Evolutionary conservation across 1,140 invertebrate genomes (phyloP).

Genomic region (Cryptotermes secundus): DNA sequence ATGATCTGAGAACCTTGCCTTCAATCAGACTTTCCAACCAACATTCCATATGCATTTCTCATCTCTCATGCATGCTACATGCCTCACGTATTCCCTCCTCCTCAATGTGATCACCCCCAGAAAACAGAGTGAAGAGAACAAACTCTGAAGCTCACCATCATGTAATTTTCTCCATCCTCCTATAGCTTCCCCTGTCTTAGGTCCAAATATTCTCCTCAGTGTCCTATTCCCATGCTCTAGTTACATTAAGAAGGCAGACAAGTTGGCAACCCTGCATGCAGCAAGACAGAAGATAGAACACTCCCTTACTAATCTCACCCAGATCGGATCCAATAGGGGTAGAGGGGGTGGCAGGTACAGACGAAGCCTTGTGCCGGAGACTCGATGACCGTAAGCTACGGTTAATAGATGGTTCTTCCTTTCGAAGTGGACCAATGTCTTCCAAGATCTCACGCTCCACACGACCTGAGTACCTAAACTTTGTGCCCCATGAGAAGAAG

Average conservation of each 20-base stretch:
- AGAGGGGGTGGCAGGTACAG: conserved; percentile 81
- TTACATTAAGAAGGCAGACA: no score
- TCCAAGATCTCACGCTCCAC: conserved; percentile 86
- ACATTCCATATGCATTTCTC: no score
- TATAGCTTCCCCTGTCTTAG: no score
- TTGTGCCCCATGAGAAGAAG: conserved; percentile 91
- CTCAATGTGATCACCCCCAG: no score
- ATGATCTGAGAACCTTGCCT: no score
- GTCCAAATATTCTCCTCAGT: no score
- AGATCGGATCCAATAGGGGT: conserved; percentile 57
- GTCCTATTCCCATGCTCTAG: no score
- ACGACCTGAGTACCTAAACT: conserved; percentile 87
- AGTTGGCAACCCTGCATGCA: neutral
- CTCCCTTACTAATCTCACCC: conserved; percentile 35
- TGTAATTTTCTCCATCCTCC: neutral
- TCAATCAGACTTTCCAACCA: no score
- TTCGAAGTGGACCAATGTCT: conserved; percentile 58
- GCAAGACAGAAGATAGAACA: neutral
- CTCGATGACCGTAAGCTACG: conserved; percentile 51
- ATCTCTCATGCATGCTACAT: no score
- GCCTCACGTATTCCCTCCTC: no score
- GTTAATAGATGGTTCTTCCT: conserved; percentile 60
- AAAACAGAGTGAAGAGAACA: no score
- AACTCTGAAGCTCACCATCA: neutral
- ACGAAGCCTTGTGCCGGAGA: conserved; percentile 73